A percentile compares a stretch with the other conserved stretches of the same genome.
These are phyloP conservation scores for Cylloceria caligata DNA, from an alignment of 2,888 invertebrate genomes.

Conservation along the genomic window DNA sequence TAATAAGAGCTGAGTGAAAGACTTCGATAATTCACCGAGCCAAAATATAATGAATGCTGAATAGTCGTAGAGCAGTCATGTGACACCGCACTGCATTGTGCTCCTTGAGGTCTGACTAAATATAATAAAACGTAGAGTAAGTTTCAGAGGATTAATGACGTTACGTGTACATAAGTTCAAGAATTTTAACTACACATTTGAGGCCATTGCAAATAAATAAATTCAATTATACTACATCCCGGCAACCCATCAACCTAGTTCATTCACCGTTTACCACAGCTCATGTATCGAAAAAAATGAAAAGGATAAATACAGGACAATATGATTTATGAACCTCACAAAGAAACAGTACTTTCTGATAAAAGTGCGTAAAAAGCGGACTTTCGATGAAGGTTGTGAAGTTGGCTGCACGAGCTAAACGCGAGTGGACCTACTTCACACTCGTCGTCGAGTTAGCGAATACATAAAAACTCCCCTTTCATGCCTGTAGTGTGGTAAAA, in stretches of 20 bases:
- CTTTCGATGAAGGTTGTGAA: no score
- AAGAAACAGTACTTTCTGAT: no score
- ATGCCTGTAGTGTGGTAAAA: no score
- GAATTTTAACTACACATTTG: neutral
- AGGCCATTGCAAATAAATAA: neutral
- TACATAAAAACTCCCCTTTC: no score
- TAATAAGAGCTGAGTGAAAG: conserved; percentile 14
- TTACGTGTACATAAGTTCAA: neutral
- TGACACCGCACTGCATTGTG: neutral
- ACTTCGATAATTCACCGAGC: conserved; percentile 8
- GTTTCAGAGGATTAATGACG: neutral
- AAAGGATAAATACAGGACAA: no score
- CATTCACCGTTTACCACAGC: neutral
- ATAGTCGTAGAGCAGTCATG: neutral
- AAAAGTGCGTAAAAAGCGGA: no score
- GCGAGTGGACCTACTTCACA: no score
- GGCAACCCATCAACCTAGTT: neutral
- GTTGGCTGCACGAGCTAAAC: no score
- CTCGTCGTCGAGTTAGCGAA: no score
- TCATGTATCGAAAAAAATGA: no score
- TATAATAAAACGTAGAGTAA: neutral
- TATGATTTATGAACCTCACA: no score
- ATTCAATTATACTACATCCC: neutral
- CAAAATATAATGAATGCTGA: neutral
- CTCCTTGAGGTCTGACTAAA: neutral